Evolutionary conservation across 2,797 vertebrate genomes (phyloP).

Genomic region (Danio jaintianensis): DNA sequence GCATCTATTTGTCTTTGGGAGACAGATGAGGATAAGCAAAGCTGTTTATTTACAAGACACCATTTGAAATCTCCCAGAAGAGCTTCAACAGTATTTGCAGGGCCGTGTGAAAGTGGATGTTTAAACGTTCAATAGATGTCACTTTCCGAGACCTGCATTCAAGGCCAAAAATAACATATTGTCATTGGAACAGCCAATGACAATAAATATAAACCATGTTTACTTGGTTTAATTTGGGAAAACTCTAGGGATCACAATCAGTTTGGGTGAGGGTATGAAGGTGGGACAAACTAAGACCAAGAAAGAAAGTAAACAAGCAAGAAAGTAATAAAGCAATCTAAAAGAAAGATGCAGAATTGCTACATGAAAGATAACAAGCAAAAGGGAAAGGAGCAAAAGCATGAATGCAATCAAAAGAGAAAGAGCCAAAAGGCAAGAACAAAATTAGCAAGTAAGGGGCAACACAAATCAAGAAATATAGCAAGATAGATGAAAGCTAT

Average conservation of each 20-base stretch:
- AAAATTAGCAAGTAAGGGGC: not conserved
- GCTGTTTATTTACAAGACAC: conserved; percentile 67
- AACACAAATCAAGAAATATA: too few species aligned
- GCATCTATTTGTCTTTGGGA: conserved; percentile 69
- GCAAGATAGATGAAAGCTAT: too few species aligned
- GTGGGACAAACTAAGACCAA: not conserved
- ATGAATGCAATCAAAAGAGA: too few species aligned
- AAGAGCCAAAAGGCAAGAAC: not conserved
- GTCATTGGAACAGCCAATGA: conserved; percentile 64
- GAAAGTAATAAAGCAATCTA: not conserved
- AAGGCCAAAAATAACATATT: conserved; percentile 72
- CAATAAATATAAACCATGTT: conserved; percentile 60
- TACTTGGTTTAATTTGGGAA: conserved; percentile 66
- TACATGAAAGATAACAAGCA: not conserved
- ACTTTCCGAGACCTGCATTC: conserved; percentile 65
- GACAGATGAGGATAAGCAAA: conserved; percentile 60
- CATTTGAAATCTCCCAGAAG: conserved; percentile 58
- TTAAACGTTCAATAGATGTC: conserved; percentile 69
- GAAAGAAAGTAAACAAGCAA: not conserved
- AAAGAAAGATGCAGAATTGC: not conserved
- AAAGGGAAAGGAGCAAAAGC: not conserved
- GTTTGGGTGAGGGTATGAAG: conserved; percentile 8
- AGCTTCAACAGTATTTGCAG: conserved; percentile 68
- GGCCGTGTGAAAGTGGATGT: conserved; percentile 77
- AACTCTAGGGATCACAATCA: conserved; percentile 26